Evolutionary conservation across 2,888 invertebrate genomes (phyloP).

Genomic region (Himalopsyche japonica): DNA sequence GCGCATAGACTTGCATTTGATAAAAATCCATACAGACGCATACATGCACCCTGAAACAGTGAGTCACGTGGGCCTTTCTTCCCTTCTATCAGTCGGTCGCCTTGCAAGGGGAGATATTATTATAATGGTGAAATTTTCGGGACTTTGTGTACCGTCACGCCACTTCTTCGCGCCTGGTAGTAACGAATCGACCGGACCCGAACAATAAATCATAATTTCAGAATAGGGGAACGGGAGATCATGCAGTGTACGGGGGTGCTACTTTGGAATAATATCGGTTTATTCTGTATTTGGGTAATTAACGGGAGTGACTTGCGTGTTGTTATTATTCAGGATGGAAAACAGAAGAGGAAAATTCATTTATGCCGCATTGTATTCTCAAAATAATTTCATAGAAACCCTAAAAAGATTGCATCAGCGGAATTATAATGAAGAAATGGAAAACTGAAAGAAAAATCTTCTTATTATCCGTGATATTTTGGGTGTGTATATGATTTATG

Average conservation of each 20-base stretch:
- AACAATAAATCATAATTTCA: background rate
- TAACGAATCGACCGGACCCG: background rate
- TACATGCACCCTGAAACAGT: background rate
- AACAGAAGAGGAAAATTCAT: background rate
- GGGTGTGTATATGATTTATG: no score
- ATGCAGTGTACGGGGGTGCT: background rate
- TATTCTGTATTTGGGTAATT: background rate
- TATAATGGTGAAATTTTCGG: background rate
- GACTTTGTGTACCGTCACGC: constrained; percentile 1
- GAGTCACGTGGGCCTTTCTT: background rate
- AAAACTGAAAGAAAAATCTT: no score
- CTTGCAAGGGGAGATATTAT: background rate
- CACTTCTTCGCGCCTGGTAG: background rate
- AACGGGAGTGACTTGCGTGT: background rate
- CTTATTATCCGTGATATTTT: no score
- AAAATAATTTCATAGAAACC: background rate
- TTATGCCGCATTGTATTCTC: background rate
- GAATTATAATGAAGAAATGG: background rate
- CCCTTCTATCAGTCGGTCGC: background rate
- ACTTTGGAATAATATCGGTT: background rate
- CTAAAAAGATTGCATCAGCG: background rate
- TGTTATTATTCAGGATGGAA: background rate
- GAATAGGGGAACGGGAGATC: background rate
- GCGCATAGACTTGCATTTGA: background rate
- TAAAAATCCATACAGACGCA: background rate